These are phyloP conservation scores for Dolichoris vasculosae DNA, from an alignment of 1,140 invertebrate genomes.

Conservation along the genomic window DNA sequence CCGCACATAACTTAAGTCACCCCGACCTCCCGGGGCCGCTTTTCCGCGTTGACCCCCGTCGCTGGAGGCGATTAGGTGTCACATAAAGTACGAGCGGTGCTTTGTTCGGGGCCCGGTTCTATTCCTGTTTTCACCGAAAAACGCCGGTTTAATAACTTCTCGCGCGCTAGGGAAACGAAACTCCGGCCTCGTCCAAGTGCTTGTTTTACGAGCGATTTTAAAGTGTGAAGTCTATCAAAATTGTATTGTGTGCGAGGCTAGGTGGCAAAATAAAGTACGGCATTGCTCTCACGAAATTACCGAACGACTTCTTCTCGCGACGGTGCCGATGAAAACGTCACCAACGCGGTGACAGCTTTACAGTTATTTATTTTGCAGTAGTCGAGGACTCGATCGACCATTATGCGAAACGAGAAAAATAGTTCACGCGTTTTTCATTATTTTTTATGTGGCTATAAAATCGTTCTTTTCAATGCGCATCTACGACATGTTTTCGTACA, in stretches of 20 bases:
- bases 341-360: slow-evolving; percentile 15
- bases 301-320: slow-evolving; percentile 9
- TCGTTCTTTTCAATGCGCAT: neutral
- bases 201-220: slow-evolving; percentile 44
- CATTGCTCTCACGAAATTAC: neutral
- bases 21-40: neutral
- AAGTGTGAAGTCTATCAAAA: slow-evolving; percentile 54
- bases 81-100: slow-evolving; percentile 63
- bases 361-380: slow-evolving; percentile 42
- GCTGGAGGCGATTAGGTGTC: slow-evolving; percentile 62
- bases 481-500: neutral
- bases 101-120: slow-evolving; percentile 57
- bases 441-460: slow-evolving; percentile 23
- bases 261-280: slow-evolving; percentile 35
- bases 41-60: neutral
- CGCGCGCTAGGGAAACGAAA: neutral
- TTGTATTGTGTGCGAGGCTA: slow-evolving; percentile 45
- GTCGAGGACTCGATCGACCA: neutral
- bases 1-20: slow-evolving; percentile 56
- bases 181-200: neutral
- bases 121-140: slow-evolving; percentile 56
- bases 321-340: slow-evolving; percentile 9
- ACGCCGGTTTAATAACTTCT: neutral
- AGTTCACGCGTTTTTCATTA: neutral
- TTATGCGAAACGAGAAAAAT: slow-evolving; percentile 28